Evolutionary conservation across 2,888 invertebrate species (phyloP).

Genomic region (Noctua comes): DNA sequence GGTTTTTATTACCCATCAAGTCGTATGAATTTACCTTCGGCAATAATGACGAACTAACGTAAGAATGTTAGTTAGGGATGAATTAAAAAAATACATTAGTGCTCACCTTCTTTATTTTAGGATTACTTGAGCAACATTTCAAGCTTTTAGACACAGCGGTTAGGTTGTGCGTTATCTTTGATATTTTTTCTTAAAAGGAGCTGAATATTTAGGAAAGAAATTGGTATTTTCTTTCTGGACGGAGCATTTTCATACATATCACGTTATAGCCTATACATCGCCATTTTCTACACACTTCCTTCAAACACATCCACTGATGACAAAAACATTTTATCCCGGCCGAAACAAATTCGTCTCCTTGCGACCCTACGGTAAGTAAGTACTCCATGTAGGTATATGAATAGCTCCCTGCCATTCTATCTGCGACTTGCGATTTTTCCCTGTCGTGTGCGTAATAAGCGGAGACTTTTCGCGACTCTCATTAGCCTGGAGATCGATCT

Average conservation of each 20-base stretch:
- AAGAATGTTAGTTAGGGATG: not conserved
- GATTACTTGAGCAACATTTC: not conserved
- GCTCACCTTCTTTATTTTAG: not conserved
- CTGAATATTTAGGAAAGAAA: not conserved
- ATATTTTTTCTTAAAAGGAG: not conserved
- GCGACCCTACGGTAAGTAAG: slow-evolving; percentile 39
- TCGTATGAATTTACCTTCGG: not conserved
- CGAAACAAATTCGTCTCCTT: slow-evolving; percentile 39
- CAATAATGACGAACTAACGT: not conserved
- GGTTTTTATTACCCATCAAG: not conserved
- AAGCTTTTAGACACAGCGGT: not conserved
- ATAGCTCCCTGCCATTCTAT: slow-evolving; percentile 42
- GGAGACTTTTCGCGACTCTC: slow-evolving; percentile 55
- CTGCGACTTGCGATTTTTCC: slow-evolving; percentile 61
- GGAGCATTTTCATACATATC: not conserved
- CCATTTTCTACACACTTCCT: not conserved
- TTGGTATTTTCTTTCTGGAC: not conserved
- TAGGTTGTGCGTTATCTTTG: not conserved
- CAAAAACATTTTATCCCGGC: slow-evolving; percentile 37
- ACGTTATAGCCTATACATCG: too few relatives aligned
- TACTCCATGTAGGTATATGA: slow-evolving; percentile 43
- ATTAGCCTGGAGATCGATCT: slow-evolving; percentile 62
- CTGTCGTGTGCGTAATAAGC: slow-evolving; percentile 62
- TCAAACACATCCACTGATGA: not conserved
- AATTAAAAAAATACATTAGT: not conserved